A percentile compares a stretch with the other conserved stretches of the same genome.
phyloP scores from a whole-genome alignment of 2,888 invertebrate species.

The Odontocolon sp. region DNA sequence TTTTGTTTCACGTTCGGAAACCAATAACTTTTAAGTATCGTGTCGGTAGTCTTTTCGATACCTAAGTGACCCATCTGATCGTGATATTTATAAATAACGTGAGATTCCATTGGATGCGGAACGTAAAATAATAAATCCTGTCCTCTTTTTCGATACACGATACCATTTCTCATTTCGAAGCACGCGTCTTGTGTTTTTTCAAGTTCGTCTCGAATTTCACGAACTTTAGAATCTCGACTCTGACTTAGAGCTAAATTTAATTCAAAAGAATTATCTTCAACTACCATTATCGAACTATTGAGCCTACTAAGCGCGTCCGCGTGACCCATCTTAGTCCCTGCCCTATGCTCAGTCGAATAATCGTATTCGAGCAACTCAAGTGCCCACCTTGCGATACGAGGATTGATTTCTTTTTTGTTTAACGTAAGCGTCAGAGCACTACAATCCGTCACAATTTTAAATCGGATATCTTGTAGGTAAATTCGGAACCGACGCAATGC shows the following conservation, averaged over 20 bases:
- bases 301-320: constrained; percentile 67
- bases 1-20: constrained; percentile 47
- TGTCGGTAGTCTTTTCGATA: constrained; percentile 49
- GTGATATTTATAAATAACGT: constrained; percentile 53
- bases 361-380: constrained; percentile 65
- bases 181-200: constrained; percentile 35
- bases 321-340: constrained; percentile 64
- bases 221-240: constrained; percentile 25
- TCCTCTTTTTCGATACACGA: constrained; percentile 57
- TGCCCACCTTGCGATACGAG: constrained; percentile 70
- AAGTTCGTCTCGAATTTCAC: constrained; percentile 26
- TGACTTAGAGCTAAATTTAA: constrained; percentile 52
- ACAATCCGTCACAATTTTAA: constrained; percentile 19
- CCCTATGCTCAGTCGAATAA: constrained; percentile 65
- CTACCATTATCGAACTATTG: constrained; percentile 15
- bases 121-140: constrained; percentile 59
- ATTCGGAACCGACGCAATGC: constrained; percentile 67
- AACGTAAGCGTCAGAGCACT: constrained; percentile 53
- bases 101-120: constrained; percentile 46
- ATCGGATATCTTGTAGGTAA: constrained; percentile 60
- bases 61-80: constrained; percentile 62
- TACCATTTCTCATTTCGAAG: constrained; percentile 59
- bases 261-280: constrained; percentile 56
- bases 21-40: constrained; percentile 52
- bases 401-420: constrained; percentile 69